Evolutionary conservation across 2,113 vertebrate genomes (phyloP), one percentile per base, ranked within the genome.

Genomic region (Pachyramphus minor): DNA sequence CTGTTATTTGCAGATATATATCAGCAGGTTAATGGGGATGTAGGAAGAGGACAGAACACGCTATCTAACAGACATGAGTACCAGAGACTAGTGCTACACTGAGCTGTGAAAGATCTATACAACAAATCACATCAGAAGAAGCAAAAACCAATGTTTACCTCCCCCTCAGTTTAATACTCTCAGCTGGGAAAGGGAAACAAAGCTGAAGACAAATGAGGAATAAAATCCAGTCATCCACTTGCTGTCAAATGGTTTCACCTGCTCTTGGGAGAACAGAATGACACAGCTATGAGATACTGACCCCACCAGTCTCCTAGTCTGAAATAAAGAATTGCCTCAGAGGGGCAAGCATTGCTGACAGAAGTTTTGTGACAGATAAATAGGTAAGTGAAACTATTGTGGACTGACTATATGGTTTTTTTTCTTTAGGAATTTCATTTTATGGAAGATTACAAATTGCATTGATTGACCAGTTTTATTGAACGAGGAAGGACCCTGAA

Each of bases 201-300:
- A 90, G 21, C 50, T 76, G 67, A 85, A 64, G 37, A 64, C 37
- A 95, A 94, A 58, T 62, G 35, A 62, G 74, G 35, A 89, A 76
- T 68, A 30, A 76, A 94, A 69, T 87, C 49, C 58, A 55, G 25
- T 83, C 45, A 82, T 62, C 67, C 8, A 20, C 1, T 0, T 60
- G 37, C 44, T 83, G 19, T 66, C 18, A 24, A 30, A 69, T 69
- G 66, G 25, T 90, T 75, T 85, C 27, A 31, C 59, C 53, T 74
- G 66, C 30, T 92, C 59, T 35, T 60, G 35, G 23, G 25, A 89
- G 44, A 53, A 47, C 19, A 72, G 53, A 30, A 19, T 53, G 49
- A 27, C 37, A 45, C 16, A 77, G 45, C 59, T 74, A 14, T 55
- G 60, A 67, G 75, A 47, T 23, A 12, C 23, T 82, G n/a, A 13